Percentiles rank a stretch among this genome's conserved stretches.
Conservation (phyloP, 2,113 vertebrate genomes). For the Oryzias woworae region DNA sequence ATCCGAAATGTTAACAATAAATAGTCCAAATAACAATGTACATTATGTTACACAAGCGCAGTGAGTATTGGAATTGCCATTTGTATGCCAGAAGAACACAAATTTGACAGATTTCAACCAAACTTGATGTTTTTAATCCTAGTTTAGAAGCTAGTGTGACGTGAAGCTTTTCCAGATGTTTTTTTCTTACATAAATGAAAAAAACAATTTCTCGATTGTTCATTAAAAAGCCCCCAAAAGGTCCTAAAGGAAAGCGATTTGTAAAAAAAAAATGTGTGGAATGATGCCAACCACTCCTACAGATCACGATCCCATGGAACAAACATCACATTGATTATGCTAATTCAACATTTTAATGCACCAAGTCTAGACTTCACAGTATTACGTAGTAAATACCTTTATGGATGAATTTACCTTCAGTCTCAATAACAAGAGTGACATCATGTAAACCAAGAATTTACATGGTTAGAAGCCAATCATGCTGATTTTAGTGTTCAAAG, state of each 20-base stretch:
- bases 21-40: conserved; percentile 80
- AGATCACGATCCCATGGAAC: conserved; percentile 8
- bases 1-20: conserved; percentile 77
- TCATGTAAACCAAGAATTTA: not conserved
- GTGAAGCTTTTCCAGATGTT: conserved; percentile 19
- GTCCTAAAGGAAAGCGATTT: conserved; percentile 10
- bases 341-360: conserved; percentile 12
- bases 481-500: conserved; percentile 22
- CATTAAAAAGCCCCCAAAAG: conserved; percentile 16
- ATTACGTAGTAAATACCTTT: not conserved
- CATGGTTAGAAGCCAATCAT: conserved; percentile 9
- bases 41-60: conserved; percentile 78
- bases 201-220: conserved; percentile 16
- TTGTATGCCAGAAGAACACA: conserved; percentile 46
- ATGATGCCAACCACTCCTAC: conserved; percentile 23
- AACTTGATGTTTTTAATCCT: conserved; percentile 39
- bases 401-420: not conserved
- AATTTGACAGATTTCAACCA: conserved; percentile 35
- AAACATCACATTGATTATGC: conserved; percentile 28
- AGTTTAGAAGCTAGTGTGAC: conserved; percentile 32
- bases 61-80: conserved; percentile 69
- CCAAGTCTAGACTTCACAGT: not conserved
- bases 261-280: conserved; percentile 18
- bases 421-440: not conserved
- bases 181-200: conserved; percentile 17